These are phyloP conservation scores for Phalloptychus januarius DNA, from an alignment of 2,797 vertebrate genomes.

Conservation along the genomic window DNA sequence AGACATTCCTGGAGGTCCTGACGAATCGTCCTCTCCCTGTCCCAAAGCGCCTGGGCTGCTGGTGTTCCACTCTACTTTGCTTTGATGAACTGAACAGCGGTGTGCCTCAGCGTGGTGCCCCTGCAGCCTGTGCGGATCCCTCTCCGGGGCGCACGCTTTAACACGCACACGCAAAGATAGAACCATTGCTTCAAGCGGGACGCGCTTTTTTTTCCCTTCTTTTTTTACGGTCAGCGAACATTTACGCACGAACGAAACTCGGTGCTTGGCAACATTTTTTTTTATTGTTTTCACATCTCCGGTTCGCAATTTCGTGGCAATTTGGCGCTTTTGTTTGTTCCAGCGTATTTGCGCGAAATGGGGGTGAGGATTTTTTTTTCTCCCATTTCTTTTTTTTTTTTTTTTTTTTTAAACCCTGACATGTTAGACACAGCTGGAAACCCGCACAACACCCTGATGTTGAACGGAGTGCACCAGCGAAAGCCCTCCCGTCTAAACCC, in stretches of 20 bases:
- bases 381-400: neutral
- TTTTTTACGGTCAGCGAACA: conserved; percentile 62
- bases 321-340: conserved; percentile 4
- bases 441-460: conserved; percentile 14
- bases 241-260: conserved; percentile 73
- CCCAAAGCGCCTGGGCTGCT: neutral
- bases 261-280: conserved; percentile 25
- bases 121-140: conserved; percentile 47
- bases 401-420: conserved; percentile 24
- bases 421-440: conserved; percentile 67
- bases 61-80: conserved; percentile 16
- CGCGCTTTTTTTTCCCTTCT: conserved; percentile 10
- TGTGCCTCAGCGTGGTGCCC: conserved; percentile 39
- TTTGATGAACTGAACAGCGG: conserved; percentile 47
- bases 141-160: conserved; percentile 57
- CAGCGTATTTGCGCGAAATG: neutral
- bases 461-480: conserved; percentile 14
- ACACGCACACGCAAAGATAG: neutral
- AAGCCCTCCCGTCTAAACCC: neutral
- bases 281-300: conserved; percentile 13
- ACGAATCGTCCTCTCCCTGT: neutral
- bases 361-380: conserved; percentile 42
- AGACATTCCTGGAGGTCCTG: neutral
- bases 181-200: conserved; percentile 15
- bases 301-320: conserved; percentile 6